Evolutionary conservation across 2,888 invertebrate species (phyloP), one percentile per base, ranked within the genome.

Genomic region (Lysandra coridon): DNA sequence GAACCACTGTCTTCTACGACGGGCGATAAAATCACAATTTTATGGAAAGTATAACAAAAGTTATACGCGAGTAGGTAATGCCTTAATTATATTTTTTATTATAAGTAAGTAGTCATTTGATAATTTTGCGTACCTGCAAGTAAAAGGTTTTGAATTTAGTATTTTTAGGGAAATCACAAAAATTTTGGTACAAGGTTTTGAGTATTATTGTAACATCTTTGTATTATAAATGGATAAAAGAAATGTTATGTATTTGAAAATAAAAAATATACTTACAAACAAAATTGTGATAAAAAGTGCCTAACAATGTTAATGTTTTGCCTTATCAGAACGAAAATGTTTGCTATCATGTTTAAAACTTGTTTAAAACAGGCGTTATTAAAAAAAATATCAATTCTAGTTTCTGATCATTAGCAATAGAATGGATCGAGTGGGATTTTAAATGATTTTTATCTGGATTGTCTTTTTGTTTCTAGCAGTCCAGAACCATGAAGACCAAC

Each of bases 21-120:
- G 69, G 33, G 69, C 69, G 14, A 37, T 37, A 37, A 69, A 69
- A 69, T 69, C 69, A 37, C 69, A 69, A 69, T 69, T 69, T 33
- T 30, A 69, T 37, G 69, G 33, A 69, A 17, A 33, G 69, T 69
- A 69, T 69, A 37, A 64, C 33, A 64, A 64, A 64, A 30, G n/a
- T 74, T 44, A 44, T 74, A 57, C 17, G 4, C 57, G 4, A 57
- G 74, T 74, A 74, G 33, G 33, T 37, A 64, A 30, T 12, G 5
- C 17, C 14, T 33, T 69, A 33, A 69, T 5, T 69, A 33, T 69
- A 69, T 14, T 69, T 69, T 37, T 69, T 14, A 33, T 37, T 30
- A 1, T 12, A 30, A 30, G 33, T 69, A 69, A 69, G 69, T 69
- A 69, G 69, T 69, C 14, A 69, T 69, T 14, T 37, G 33, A 69